These are phyloP conservation scores for Bombyx mori DNA, from an alignment of 1,140 invertebrate genomes.

Conservation along the genomic window ASM3026992v2 NC_085117.1:16910001-16910500, in stretches of 20 bases:
- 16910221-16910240: too few relatives aligned
- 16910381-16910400: too few relatives aligned
- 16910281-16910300: neutral
- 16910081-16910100: conserved; percentile 18
- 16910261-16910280: conserved; percentile 1
- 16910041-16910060: conserved; percentile 14
- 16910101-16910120: conserved; percentile 18
- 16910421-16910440: too few relatives aligned
- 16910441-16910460: too few relatives aligned
- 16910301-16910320: neutral
- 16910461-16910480: too few relatives aligned
- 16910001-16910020: too few relatives aligned
- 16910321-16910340: conserved; percentile 10
- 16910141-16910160: conserved; percentile 21
- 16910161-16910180: conserved; percentile 13
- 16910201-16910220: too few relatives aligned
- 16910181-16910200: too few relatives aligned
- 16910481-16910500: too few relatives aligned
- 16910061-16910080: conserved; percentile 8
- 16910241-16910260: neutral
- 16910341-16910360: conserved; percentile 7
- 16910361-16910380: conserved; percentile 7
- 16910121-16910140: conserved; percentile 15
- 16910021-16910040: neutral
- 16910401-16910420: too few relatives aligned